Conservation (phyloP, 2,113 vertebrate genomes). For the Phocoena sinus region DNA sequence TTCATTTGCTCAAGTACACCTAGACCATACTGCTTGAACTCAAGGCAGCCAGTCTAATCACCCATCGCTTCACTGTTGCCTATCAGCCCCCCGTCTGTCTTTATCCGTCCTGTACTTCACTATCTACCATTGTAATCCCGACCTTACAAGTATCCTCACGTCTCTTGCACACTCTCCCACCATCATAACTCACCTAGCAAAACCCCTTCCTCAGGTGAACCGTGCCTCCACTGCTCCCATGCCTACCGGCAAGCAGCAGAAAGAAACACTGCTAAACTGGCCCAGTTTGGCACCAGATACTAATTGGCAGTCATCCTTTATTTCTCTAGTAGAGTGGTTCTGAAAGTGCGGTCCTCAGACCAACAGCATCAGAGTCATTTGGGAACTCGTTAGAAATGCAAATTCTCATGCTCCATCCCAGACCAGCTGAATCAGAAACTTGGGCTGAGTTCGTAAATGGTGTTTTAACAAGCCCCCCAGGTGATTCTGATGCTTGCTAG, state of each 20-base stretch:
- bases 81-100: background rate
- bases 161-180: background rate
- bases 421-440: background rate
- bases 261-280: fast-evolving
- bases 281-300: background rate
- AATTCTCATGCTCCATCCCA: background rate
- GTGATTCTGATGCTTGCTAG: no score
- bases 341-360: background rate
- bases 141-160: background rate
- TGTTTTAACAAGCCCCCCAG: background rate
- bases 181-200: background rate
- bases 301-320: background rate
- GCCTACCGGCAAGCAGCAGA: fast-evolving
- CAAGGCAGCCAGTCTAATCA: background rate
- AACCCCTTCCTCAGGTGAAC: background rate
- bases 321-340: background rate
- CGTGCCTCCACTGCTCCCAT: background rate
- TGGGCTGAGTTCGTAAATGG: background rate
- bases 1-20: fast-evolving
- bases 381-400: background rate
- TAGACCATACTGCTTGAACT: fast-evolving
- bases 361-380: background rate
- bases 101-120: background rate
- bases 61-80: no score
- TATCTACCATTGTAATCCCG: background rate